A percentile compares a stretch with the other conserved stretches of the same genome.
Conservation (phyloP, 2,888 invertebrate species). For the Cabera pusaria region DNA sequence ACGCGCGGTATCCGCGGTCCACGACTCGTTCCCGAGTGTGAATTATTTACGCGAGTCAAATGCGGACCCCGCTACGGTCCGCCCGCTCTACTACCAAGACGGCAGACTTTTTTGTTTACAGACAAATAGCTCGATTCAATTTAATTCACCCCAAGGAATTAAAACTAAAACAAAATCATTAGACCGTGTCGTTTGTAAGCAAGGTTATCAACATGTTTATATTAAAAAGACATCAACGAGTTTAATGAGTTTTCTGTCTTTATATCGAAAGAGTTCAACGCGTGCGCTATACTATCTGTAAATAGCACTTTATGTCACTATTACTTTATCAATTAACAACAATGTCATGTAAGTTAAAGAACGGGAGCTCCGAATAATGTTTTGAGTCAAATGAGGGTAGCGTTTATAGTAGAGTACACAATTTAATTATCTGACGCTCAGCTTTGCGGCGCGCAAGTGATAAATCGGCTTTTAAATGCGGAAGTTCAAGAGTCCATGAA, state of each 20-base stretch:
- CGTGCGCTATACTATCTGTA: constrained; percentile 1
- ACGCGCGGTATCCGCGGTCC: constrained; percentile 62
- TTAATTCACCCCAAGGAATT: constrained; percentile 38
- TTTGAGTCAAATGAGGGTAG: constrained; percentile 17
- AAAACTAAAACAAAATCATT: constrained; percentile 6
- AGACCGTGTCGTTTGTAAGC: no score
- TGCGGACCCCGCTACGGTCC: constrained; percentile 41
- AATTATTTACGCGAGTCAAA: constrained; percentile 68
- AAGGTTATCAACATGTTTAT: neutral
- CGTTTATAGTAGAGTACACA: constrained; percentile 25
- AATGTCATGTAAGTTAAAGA: constrained; percentile 3
- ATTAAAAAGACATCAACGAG: constrained; percentile 16
- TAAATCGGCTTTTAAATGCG: constrained; percentile 36
- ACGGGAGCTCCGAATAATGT: constrained; percentile 6
- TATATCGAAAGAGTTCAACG: constrained; percentile 17
- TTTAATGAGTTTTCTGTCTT: constrained; percentile 22
- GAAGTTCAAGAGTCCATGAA: constrained; percentile 42
- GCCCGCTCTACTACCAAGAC: constrained; percentile 45
- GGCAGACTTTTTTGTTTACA: constrained; percentile 55
- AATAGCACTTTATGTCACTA: neutral
- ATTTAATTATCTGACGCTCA: constrained; percentile 28
- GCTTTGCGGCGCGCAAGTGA: constrained; percentile 31
- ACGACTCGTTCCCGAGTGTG: constrained; percentile 57
- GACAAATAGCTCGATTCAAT: constrained; percentile 48
- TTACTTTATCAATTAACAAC: constrained; percentile 10